A percentile compares a stretch with the other conserved stretches of the same genome.
phyloP scores from a whole-genome alignment of 2,113 vertebrate species.

The Orcinus orca region DNA sequence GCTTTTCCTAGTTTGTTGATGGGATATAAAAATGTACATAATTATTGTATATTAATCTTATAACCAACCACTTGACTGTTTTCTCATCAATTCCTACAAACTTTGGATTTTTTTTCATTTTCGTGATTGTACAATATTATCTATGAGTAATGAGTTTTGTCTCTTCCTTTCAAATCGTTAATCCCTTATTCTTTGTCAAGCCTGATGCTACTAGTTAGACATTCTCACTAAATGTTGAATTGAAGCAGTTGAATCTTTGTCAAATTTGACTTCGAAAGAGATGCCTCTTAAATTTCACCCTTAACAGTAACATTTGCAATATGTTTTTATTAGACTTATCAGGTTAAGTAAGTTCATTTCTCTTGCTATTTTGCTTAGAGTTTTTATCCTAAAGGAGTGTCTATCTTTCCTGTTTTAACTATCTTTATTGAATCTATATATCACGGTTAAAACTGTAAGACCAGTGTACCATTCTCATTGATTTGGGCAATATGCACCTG shows the following conservation, averaged over 20 bases:
- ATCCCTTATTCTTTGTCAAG: not conserved
- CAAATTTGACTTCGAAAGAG: not conserved
- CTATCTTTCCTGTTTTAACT: not conserved
- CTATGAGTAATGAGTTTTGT: not conserved
- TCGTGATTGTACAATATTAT: not conserved
- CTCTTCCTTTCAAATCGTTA: not conserved
- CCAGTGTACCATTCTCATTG: not conserved
- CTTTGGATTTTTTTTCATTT: not conserved
- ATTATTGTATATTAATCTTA: not conserved
- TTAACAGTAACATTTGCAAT: not conserved
- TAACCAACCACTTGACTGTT: not conserved
- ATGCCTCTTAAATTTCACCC: not conserved
- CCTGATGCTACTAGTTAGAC: not conserved
- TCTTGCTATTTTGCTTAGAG: not conserved
- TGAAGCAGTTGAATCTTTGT: not conserved
- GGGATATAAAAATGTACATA: not conserved
- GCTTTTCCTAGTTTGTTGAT: not conserved
- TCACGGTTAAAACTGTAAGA: not conserved
- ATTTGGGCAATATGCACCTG: not conserved
- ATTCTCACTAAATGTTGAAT: not conserved
- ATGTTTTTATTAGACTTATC: not conserved
- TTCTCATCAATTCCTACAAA: not conserved
- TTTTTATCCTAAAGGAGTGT: not conserved
- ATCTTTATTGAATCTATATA: not conserved
- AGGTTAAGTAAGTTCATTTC: not conserved